These are phyloP conservation scores for Apodemia mormo DNA, from an alignment of 2,888 invertebrate species.

Conservation along the genomic window DNA sequence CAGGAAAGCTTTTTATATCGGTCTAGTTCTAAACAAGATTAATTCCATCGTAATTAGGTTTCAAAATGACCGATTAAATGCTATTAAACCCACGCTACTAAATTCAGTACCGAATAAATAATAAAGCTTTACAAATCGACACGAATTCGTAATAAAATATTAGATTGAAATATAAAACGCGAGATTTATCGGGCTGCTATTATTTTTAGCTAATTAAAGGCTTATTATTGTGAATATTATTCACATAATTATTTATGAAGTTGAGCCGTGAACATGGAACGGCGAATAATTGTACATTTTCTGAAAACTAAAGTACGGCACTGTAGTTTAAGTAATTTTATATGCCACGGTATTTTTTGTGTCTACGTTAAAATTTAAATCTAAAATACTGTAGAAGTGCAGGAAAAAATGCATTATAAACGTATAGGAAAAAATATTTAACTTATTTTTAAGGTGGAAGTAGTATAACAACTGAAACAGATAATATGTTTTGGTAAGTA, in stretches of 20 bases:
- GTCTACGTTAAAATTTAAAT: too few species aligned
- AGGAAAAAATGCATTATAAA: too few species aligned
- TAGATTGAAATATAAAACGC: conserved; percentile 16
- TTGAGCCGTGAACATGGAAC: neutral
- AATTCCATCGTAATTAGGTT: neutral
- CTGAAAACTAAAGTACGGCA: neutral
- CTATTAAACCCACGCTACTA: conserved; percentile 7
- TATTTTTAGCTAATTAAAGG: conserved; percentile 16
- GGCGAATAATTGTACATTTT: neutral
- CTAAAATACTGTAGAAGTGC: too few species aligned
- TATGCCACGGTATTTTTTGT: neutral
- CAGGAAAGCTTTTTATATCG: neutral
- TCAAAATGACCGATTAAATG: neutral
- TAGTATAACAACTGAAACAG: too few species aligned
- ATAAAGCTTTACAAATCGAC: neutral
- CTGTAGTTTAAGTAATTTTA: neutral
- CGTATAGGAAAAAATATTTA: too few species aligned
- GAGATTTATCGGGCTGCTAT: conserved; percentile 11
- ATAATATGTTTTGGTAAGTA: too few species aligned
- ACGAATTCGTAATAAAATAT: conserved; percentile 18
- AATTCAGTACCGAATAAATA: neutral
- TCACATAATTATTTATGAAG: conserved; percentile 2
- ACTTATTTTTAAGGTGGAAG: too few species aligned
- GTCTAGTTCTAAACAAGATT: neutral
- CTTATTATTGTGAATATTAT: conserved; percentile 5